Conservation (phyloP, 2,113 vertebrate genomes). For the Oncorhynchus clarkii region DNA sequence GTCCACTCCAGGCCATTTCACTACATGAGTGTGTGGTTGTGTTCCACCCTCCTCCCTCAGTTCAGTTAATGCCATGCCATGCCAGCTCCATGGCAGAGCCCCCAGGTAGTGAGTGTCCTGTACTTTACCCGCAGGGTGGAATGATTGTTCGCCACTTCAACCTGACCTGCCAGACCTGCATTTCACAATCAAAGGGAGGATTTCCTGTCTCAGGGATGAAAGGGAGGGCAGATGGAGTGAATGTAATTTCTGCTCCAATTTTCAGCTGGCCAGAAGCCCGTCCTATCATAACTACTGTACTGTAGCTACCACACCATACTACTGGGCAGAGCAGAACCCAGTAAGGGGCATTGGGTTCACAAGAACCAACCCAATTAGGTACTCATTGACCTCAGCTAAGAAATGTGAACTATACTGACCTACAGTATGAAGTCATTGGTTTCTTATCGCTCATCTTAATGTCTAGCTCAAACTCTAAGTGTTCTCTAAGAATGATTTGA, state of each 20-base stretch:
- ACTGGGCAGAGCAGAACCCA: constrained; percentile 1
- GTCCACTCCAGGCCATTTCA: neutral
- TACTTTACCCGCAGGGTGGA: neutral
- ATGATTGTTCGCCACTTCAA: constrained; percentile 46
- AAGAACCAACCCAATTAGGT: constrained; percentile 28
- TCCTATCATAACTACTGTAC: constrained; percentile 27
- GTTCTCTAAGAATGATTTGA: constrained; percentile 20
- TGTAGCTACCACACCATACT: constrained; percentile 1
- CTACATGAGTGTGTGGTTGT: neutral
- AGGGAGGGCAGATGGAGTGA: constrained; percentile 34
- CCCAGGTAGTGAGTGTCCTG: neutral
- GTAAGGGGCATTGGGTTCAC: constrained; percentile 59
- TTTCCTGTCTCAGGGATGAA: constrained; percentile 69
- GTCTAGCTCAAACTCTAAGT: constrained; percentile 10
- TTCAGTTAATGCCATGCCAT: neutral
- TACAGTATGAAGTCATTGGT: neutral
- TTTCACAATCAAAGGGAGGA: constrained; percentile 72
- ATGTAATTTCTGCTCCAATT: constrained; percentile 37
- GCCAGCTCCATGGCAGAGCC: neutral
- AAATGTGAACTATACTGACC: constrained; percentile 3
- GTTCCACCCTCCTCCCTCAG: neutral
- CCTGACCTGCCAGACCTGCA: constrained; percentile 28
- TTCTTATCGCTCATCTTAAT: constrained; percentile 1
- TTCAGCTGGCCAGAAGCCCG: constrained; percentile 31
- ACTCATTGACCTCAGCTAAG: constrained; percentile 31